These are phyloP conservation scores for Orgyia antiqua DNA, from an alignment of 2,888 invertebrate species.

Conservation along the genomic window DNA sequence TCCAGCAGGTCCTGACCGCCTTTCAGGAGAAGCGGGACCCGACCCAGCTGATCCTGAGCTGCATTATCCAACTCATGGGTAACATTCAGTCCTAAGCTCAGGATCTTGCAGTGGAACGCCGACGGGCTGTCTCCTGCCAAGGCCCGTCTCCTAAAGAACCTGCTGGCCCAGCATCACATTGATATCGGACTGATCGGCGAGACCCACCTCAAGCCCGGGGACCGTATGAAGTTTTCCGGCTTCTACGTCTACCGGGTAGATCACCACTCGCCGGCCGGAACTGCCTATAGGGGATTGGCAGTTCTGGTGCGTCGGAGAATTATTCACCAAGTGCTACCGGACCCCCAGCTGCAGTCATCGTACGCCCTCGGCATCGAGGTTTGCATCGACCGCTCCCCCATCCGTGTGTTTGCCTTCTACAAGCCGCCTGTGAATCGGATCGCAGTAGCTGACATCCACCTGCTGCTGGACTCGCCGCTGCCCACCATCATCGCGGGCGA, in stretches of 20 bases:
- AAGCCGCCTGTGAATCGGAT: too few species aligned
- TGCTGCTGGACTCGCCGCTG: too few species aligned
- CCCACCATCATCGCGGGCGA: too few species aligned
- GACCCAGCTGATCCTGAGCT: too few species aligned
- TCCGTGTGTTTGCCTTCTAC: too few species aligned
- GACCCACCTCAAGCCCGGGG: background rate
- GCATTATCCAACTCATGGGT: too few species aligned
- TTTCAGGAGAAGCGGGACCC: too few species aligned
- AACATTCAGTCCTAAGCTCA: too few species aligned
- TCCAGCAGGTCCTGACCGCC: too few species aligned
- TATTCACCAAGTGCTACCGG: background rate
- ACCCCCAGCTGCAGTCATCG: background rate
- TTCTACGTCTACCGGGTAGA: background rate
- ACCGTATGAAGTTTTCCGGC: background rate
- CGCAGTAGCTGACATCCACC: too few species aligned
- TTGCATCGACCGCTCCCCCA: too few species aligned
- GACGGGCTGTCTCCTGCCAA: background rate
- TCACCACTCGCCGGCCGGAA: background rate
- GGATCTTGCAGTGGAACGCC: background rate
- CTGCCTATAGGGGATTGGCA: background rate
- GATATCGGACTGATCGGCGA: background rate
- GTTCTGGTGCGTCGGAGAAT: background rate
- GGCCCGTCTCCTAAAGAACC: background rate
- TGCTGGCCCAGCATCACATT: background rate
- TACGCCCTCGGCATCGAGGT: background rate